Percentiles rank a stretch among this genome's conserved stretches.
phyloP scores from a whole-genome alignment of 1,140 invertebrate genomes.

The Drosophila triauraria region DNA sequence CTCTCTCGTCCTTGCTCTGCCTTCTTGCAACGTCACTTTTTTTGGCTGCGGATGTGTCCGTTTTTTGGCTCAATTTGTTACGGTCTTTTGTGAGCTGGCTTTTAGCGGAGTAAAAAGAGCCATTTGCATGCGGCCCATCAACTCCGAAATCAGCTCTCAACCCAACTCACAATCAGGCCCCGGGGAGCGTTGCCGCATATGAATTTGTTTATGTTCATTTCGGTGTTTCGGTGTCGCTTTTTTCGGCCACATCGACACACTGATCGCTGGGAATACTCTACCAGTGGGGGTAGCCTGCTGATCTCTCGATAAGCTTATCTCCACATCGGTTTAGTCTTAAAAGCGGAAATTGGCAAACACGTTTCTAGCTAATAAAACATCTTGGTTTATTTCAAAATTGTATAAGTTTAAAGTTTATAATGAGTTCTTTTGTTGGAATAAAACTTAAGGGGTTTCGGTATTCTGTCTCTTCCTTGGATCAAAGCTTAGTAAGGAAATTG shows the following conservation, averaged over 20 bases:
- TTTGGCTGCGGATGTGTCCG: neutral
- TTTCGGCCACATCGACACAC: constrained; percentile 47
- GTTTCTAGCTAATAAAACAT: too few relatives aligned
- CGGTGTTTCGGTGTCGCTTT: constrained; percentile 29
- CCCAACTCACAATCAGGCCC: constrained; percentile 19
- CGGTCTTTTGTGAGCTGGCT: constrained; percentile 31
- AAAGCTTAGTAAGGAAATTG: too few relatives aligned
- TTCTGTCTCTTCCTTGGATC: too few relatives aligned
- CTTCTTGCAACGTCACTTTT: neutral
- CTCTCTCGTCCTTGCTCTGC: neutral
- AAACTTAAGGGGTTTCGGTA: too few relatives aligned
- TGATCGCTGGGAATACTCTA: constrained; percentile 26
- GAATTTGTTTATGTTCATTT: constrained; percentile 55
- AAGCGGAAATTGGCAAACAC: too few relatives aligned
- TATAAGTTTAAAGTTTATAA: neutral
- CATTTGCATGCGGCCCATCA: constrained; percentile 76
- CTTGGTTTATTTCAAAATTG: too few relatives aligned
- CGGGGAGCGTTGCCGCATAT: constrained; percentile 62
- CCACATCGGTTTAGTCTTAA: too few relatives aligned
- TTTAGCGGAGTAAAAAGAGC: constrained; percentile 68
- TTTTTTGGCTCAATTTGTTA: constrained; percentile 43
- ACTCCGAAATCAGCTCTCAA: constrained; percentile 17
- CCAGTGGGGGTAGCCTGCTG: neutral
- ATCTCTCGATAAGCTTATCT: neutral
- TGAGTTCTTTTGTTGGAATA: neutral